Evolutionary conservation across 1,140 invertebrate genomes (phyloP), one percentile per base, ranked within the genome.

Genomic region (Lineus longissimus): DNA sequence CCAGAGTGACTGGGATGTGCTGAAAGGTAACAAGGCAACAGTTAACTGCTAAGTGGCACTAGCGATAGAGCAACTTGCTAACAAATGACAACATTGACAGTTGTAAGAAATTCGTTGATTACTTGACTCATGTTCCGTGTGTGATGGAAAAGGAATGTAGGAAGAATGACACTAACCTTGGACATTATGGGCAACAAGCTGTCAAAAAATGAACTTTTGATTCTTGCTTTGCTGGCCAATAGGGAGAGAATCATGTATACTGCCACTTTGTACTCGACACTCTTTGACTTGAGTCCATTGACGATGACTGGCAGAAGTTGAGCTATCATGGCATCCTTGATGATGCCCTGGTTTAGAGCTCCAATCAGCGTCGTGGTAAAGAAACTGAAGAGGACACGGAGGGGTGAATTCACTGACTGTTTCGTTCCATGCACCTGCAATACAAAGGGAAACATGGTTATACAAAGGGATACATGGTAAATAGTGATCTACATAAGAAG

Each of bases 371-470:
- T 86, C 1, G 87, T 87, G 60, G 89, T 88, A 73, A 89, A 92
- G 78, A 94, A 94, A 2, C 88, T 88, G 71, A 91, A 88, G 9
- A 90, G 81, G 0, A 88, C 88, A 55, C 86, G 87, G 13, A 93
- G 77, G 19, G 84, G 82, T 33, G 83, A 76, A 1, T 87, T 86
- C 9, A 9, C n/a, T 23, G n/a, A 23, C 6, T 60, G 25, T 7
- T 85, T 81, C 1, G 85, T 79, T 7, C 82, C 82, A 77, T 87
- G 58, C 9, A 65, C 30, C 64, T 65, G 41, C n/a, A 13, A 6
- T 7, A 23, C 4, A 55, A 9, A 60, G 2, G 17, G n/a, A 45
- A 13, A n/a, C 40, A 43, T n/a, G n/a, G n/a, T n/a, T n/a, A n/a
- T n/a, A n/a, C n/a, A n/a, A n/a, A n/a, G n/a, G n/a, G n/a, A n/a